Evolutionary conservation across 2,113 vertebrate genomes (phyloP).

Genomic region (Apeltes quadracus): DNA sequence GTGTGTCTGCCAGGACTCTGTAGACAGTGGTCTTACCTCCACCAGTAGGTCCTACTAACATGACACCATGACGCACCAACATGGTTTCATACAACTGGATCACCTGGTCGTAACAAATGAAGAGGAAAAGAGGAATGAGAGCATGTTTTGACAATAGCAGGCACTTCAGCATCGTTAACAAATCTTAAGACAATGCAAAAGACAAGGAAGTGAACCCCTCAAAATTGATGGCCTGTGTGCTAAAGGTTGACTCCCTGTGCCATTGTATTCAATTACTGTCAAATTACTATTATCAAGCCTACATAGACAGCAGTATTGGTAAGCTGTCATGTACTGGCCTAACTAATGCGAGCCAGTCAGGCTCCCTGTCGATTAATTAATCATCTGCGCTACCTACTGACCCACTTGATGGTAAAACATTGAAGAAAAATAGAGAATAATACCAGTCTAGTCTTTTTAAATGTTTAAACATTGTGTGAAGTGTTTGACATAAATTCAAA

Average conservation of each 20-base stretch:
- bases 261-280: neutral
- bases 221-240: neutral
- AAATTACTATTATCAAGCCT: neutral
- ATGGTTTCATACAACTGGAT: slow-evolving; percentile 91
- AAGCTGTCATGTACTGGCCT: neutral
- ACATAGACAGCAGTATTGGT: neutral
- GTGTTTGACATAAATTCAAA: neutral
- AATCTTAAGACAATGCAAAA: neutral
- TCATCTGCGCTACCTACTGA: neutral
- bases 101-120: slow-evolving; percentile 64
- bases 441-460: neutral
- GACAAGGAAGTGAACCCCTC: neutral
- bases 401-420: neutral
- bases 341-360: neutral
- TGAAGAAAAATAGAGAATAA: neutral
- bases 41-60: slow-evolving; percentile 89
- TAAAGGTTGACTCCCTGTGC: neutral
- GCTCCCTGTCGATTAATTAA: neutral
- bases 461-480: neutral
- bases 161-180: neutral
- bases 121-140: neutral
- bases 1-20: slow-evolving; percentile 80
- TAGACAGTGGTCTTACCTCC: slow-evolving; percentile 90
- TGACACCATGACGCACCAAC: slow-evolving; percentile 90
- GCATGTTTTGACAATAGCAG: neutral